Base-by-base conservation (phyloP, 2,888 invertebrate genomes). In the Lymantria dispar region DNA sequence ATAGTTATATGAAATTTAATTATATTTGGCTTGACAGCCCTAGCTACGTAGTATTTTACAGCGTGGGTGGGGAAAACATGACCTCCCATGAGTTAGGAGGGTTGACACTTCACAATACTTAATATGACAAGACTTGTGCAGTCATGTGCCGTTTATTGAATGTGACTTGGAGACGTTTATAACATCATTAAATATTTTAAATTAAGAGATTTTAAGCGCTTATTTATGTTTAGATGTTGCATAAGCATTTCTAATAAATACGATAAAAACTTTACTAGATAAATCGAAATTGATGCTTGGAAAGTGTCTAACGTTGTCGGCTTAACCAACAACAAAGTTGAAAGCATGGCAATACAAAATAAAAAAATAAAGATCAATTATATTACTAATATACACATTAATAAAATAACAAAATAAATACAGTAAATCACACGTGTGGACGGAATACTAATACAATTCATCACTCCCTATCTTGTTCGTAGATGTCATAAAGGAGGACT, bases 41-140 rank as follows among this genome's bases (percentile, higher is more conserved):
- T 62, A 43, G 15, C 0, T 5, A 0, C 10, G 29, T 14, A 40
- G 22, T 50, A 45, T 37, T 37, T 30, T 29, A 43, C 54, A 12
- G 48, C 53, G 52, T 58, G 58, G 47, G 63, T 58, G 56, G 57
- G 56, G 45, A 48, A 51, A 45, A 46, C 47, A 43, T 60, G 56
- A 54, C 59, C 65, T 50, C 61, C 56, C 51, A 22, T 48, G 52
- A 54, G 40, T 30, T 50, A 65, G 58, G 63, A 65, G 58, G 63
- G 62, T 54, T 56, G 58, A 51, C 53, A 54, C 43, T 45, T 51
- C 29, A 33, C 39, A 12, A 45, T 43, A n/a, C 30, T 38, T 60
- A 54, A 55, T 56, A 38, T 47, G 47, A 49, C 47, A 50, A 39
- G 60, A 56, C 49, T 45, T 41, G 54, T 58, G 40, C 45, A 55